Conservation (phyloP, 2,888 invertebrate species). For the Adelphocoris suturalis region DNA sequence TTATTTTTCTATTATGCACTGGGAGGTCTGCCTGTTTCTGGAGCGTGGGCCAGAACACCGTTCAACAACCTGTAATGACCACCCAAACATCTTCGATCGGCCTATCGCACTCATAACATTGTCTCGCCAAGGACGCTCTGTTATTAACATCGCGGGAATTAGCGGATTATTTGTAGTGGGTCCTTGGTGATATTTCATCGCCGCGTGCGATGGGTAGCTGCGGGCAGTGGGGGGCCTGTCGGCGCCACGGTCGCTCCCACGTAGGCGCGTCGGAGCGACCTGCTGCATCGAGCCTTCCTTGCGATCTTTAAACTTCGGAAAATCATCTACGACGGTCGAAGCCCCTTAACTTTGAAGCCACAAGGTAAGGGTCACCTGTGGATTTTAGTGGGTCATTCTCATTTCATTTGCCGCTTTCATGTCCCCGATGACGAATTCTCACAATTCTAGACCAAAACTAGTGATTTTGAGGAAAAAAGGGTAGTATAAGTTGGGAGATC, state of each 20-base stretch:
- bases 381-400: too few relatives aligned
- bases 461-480: too few relatives aligned
- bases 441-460: too few relatives aligned
- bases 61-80: constrained; percentile 8
- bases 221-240: not conserved
- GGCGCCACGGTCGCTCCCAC: constrained; percentile 9
- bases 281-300: not conserved
- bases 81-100: not conserved
- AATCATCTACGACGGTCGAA: too few relatives aligned
- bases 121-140: not conserved
- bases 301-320: not conserved
- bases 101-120: not conserved
- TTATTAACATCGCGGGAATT: not conserved
- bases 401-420: too few relatives aligned
- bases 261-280: constrained; percentile 18
- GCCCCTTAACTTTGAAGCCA: too few relatives aligned
- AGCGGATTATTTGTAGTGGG: not conserved
- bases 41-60: not conserved
- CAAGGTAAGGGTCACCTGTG: too few relatives aligned
- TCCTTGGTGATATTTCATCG: not conserved
- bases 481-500: too few relatives aligned
- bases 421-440: too few relatives aligned
- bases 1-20: too few relatives aligned
- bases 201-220: not conserved
- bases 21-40: not conserved